phyloP scores from a whole-genome alignment of 2,888 invertebrate genomes.

The Ptilodon capucinus region DNA sequence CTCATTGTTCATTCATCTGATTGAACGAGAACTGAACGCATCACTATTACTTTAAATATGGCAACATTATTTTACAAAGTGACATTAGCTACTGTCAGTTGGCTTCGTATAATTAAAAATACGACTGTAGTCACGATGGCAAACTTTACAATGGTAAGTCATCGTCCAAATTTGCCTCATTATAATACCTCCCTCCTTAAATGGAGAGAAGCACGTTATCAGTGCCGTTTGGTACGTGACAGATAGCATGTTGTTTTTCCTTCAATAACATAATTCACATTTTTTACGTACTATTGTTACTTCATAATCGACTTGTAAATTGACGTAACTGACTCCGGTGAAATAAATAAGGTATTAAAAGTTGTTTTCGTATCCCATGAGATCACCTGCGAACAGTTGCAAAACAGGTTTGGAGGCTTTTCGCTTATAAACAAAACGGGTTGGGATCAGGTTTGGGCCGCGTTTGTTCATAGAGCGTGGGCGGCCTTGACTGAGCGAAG shows the following conservation, averaged over 20 bases:
- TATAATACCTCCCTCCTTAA: conserved; percentile 1
- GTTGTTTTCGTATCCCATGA: conserved; percentile 10
- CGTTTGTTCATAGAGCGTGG: conserved; percentile 56
- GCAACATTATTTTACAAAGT: too few species aligned
- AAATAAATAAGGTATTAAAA: not conserved
- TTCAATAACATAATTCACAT: conserved; percentile 15
- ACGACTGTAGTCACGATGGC: too few species aligned
- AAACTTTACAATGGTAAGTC: conserved; percentile 23
- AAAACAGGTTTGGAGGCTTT: conserved; percentile 46
- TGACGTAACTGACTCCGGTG: not conserved
- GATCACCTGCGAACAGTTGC: conserved; percentile 32
- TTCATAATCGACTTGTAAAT: conserved; percentile 6
- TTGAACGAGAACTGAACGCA: too few species aligned
- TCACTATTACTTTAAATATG: too few species aligned
- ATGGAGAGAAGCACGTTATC: conserved; percentile 14
- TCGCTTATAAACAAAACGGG: conserved; percentile 55
- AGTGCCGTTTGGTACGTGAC: conserved; percentile 16
- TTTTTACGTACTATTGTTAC: conserved; percentile 17
- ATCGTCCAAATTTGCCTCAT: conserved; percentile 13
- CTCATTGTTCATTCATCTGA: too few species aligned
- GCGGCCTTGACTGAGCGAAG: conserved; percentile 75
- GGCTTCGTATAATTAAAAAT: too few species aligned
- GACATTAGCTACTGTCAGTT: too few species aligned
- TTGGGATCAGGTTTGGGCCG: conserved; percentile 54
- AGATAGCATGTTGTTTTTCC: conserved; percentile 9